Evolutionary conservation across 2,797 vertebrate species (phyloP).

Genomic region (Limosa lapponica): DNA sequence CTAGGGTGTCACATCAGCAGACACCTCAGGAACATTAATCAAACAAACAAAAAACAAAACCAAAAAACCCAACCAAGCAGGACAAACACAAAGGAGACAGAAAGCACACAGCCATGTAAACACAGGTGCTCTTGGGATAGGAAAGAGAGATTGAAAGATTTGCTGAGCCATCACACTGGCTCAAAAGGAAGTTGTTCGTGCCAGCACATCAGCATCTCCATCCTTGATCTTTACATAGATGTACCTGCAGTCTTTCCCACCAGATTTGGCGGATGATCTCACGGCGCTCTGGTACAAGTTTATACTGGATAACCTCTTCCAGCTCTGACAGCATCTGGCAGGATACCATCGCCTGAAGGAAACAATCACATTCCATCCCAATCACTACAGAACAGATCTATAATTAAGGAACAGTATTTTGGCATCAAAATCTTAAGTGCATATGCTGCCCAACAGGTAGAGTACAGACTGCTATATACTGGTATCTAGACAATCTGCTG

Average conservation of each 20-base stretch:
- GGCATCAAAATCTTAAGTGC: not conserved
- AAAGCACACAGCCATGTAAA: not conserved
- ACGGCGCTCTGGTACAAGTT: slow-evolving; percentile 95
- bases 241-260: slow-evolving; percentile 98
- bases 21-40: not conserved
- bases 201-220: not conserved
- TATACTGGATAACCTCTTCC: slow-evolving; percentile 99
- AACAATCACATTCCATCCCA: slow-evolving; percentile 75
- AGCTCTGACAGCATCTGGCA: slow-evolving; percentile 99
- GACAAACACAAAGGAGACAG: not conserved
- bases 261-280: slow-evolving; percentile 99
- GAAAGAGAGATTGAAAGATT: not conserved
- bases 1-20: not conserved
- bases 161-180: not conserved
- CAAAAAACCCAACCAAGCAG: not conserved
- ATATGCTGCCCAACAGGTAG: not conserved
- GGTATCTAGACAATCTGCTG: not conserved
- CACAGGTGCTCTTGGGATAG: not conserved
- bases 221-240: not conserved
- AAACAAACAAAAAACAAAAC: not conserved
- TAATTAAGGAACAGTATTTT: slow-evolving; percentile 1
- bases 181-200: not conserved
- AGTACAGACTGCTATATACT: not conserved
- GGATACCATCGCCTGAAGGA: slow-evolving; percentile 94
- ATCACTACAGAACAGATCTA: slow-evolving; percentile 28